Evolutionary conservation across 2,797 vertebrate species (phyloP).

Genomic region (Antrozous pallidus): DNA sequence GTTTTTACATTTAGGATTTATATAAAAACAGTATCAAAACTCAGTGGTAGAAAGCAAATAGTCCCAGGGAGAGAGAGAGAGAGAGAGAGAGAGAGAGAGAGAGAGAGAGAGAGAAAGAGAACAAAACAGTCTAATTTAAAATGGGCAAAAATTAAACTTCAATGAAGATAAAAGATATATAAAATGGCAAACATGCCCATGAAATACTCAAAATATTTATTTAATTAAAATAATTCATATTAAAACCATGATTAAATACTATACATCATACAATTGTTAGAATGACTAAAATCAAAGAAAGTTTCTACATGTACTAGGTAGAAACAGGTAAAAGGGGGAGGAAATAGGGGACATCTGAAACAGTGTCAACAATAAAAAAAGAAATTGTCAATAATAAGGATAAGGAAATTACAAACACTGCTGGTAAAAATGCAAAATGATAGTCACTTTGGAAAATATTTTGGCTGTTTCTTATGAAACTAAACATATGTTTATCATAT

Average conservation of each 20-base stretch:
- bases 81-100: too few species aligned
- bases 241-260: neutral
- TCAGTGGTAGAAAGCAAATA: neutral
- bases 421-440: neutral
- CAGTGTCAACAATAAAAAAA: neutral
- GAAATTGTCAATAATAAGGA: neutral
- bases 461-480: neutral
- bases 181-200: neutral
- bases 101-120: too few species aligned
- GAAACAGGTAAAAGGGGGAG: neutral
- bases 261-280: neutral
- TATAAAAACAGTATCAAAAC: neutral
- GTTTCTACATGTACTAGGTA: neutral
- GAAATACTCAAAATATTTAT: neutral
- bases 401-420: neutral
- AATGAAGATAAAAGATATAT: neutral
- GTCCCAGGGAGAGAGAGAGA: neutral
- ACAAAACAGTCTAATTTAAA: neutral
- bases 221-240: neutral
- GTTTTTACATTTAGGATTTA: neutral
- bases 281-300: constrained; percentile 2
- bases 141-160: neutral
- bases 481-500: neutral
- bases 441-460: neutral
- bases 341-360: neutral